Conservation (phyloP, 2,888 invertebrate species). For the Acanthosepion pharaonis region DNA sequence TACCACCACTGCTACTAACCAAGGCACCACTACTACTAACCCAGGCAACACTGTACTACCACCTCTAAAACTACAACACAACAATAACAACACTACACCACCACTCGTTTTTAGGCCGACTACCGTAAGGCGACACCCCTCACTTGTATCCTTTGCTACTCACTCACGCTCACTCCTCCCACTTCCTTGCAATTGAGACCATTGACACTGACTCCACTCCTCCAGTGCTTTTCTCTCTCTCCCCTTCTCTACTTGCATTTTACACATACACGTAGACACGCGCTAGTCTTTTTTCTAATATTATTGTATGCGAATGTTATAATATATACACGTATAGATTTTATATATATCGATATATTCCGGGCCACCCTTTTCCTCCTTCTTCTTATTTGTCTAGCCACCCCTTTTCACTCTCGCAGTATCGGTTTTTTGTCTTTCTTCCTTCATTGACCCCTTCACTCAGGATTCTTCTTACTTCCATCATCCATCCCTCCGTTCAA, state of each 20-base stretch:
- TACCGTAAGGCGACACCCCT: conserved; percentile 44
- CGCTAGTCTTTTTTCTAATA: conserved; percentile 22
- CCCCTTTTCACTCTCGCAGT: not conserved
- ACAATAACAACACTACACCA: not conserved
- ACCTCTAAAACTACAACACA: conserved; percentile 35
- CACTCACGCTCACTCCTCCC: conserved; percentile 40
- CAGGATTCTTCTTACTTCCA: conserved; percentile 67
- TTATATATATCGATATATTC: conserved; percentile 22
- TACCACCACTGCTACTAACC: conserved; percentile 45
- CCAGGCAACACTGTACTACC: conserved; percentile 35
- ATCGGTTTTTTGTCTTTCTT: not conserved
- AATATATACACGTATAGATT: not conserved
- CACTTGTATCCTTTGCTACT: conserved; percentile 35
- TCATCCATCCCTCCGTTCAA: conserved; percentile 69
- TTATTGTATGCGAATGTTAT: not conserved
- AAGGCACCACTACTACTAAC: conserved; percentile 41
- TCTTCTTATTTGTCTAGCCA: conserved; percentile 20
- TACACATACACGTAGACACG: conserved; percentile 33
- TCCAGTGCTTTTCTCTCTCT: not conserved
- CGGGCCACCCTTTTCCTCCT: not conserved
- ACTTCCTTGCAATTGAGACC: conserved; percentile 36
- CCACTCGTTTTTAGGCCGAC: conserved; percentile 42
- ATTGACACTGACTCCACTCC: conserved; percentile 35
- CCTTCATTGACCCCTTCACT: conserved; percentile 52
- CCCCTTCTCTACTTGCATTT: conserved; percentile 38